Evolutionary conservation across 2,888 invertebrate genomes (phyloP).

Genomic region (Gasteruption jaculator): DNA sequence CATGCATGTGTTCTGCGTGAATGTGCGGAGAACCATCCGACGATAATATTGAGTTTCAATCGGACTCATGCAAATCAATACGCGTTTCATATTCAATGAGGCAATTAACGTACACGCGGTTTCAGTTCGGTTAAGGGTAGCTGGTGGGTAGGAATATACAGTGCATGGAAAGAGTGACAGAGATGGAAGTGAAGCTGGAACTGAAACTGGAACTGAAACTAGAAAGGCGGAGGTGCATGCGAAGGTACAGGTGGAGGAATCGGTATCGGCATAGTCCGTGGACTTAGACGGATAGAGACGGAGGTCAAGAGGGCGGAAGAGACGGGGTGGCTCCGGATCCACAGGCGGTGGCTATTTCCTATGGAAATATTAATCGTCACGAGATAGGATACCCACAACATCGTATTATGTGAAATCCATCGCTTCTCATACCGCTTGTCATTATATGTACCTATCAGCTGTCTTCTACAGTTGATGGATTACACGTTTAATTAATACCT

Average conservation of each 20-base stretch:
- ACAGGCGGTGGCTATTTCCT: slow-evolving; percentile 38
- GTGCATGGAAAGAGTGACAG: slow-evolving; percentile 10
- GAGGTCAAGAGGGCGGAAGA: not conserved
- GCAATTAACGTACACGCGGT: slow-evolving; percentile 45
- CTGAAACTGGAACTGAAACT: too few species aligned
- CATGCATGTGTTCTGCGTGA: too few species aligned
- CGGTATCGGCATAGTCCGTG: too few species aligned
- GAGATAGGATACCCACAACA: slow-evolving; percentile 34
- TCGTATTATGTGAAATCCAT: slow-evolving; percentile 36
- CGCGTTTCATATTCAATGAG: slow-evolving; percentile 47
- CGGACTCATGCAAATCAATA: slow-evolving; percentile 40
- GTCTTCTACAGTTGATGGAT: too few species aligned
- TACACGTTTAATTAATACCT: too few species aligned
- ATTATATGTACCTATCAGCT: too few species aligned
- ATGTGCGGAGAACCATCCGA: too few species aligned
- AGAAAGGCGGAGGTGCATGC: slow-evolving; percentile 5
- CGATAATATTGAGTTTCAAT: slow-evolving; percentile 37
- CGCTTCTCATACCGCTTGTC: too few species aligned
- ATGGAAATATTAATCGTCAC: slow-evolving; percentile 47
- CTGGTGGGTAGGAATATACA: slow-evolving; percentile 9
- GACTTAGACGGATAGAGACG: slow-evolving; percentile 1
- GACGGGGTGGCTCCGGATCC: slow-evolving; percentile 19
- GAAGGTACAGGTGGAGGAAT: not conserved
- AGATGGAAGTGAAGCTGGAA: too few species aligned
- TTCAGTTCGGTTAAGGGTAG: slow-evolving; percentile 20